Base-by-base conservation (phyloP, 1,140 invertebrate genomes). In the Lasioglossum baleicum region DNA sequence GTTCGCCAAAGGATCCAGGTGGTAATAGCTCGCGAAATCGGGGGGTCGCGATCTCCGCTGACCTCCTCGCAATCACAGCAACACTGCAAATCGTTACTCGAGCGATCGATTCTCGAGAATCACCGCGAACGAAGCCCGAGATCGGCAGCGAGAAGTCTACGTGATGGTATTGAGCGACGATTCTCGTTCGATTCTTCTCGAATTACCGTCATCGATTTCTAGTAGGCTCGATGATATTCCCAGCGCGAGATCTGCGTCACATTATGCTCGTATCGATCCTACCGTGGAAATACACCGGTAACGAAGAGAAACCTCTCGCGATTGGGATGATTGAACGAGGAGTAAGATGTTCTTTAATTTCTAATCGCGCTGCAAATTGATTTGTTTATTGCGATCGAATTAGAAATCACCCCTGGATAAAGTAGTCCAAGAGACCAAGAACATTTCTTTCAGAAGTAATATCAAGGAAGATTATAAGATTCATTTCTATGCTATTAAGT, bases 121-220 rank as follows among this genome's bases (percentile, higher is more conserved):
- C 76, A 61, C 61, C 60, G 61, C 73, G 82, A 78, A 82, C 53
- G 56, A 68, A 64, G 22, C 31, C 22, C 44, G 63, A 64, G 65
- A 82, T 82, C 75, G 44, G 53, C 71, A 61, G 68, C 75, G 75
- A 58, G 80, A 58, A 72, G 40, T 75, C 66, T 89, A 89, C 87
- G 86, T 89, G 88, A 89, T 81, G 82, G 78, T 80, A 88, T 89
- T 69, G 83, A 84, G 75, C 74, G 81, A 81, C 81, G 70, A 88
- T 87, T 89, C 56, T 86, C 75, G 68, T 66, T 76, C 72, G 71
- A 75, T 79, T 82, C 74, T 65, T 75, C 75, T 69, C 64, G 82
- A 83, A 88, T 88, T 81, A 77, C 75, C 71, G 67, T 80, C 82
- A 74, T 75, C 83, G 66, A 87, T 84, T 83, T 71, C 22, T 74